These are phyloP conservation scores for Stichopus horrens DNA, from an alignment of 53 echinoderm and acorn worm species.

Conservation along the genomic window DNA sequence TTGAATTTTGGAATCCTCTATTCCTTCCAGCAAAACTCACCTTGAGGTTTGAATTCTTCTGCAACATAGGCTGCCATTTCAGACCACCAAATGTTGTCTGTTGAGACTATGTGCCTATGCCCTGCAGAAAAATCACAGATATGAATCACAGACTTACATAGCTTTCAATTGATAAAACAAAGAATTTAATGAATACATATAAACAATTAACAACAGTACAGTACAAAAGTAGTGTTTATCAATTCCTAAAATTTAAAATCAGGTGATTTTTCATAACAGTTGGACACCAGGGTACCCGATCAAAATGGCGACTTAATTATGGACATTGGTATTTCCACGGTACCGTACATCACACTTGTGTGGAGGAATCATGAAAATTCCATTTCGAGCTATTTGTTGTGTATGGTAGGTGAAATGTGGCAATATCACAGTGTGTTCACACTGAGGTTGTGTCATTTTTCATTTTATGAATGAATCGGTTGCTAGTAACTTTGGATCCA, in stretches of 20 bases:
- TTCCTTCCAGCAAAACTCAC: constrained; percentile 17
- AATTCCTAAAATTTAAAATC: neutral
- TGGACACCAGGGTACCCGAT: too few relatives aligned
- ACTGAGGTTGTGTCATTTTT: too few relatives aligned
- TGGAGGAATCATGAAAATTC: too few relatives aligned
- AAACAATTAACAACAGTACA: neutral
- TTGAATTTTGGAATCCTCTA: too few relatives aligned
- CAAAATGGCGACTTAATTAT: too few relatives aligned
- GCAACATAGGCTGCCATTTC: constrained; percentile 73
- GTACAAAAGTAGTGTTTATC: neutral
- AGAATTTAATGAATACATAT: neutral
- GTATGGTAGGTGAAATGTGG: too few relatives aligned
- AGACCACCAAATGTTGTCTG: constrained; percentile 84
- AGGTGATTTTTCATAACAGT: neutral
- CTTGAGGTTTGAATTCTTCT: constrained; percentile 89
- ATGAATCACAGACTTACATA: neutral
- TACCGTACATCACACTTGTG: too few relatives aligned
- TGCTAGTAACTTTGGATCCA: too few relatives aligned
- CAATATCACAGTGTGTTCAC: too few relatives aligned
- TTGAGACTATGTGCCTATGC: constrained; percentile 76
- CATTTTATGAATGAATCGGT: too few relatives aligned
- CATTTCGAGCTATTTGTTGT: too few relatives aligned
- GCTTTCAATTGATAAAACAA: neutral
- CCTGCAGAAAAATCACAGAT: constrained; percentile 45
- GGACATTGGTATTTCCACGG: too few relatives aligned